Conservation (phyloP, 2,797 vertebrate genomes). For the Diplodus sargus region DNA sequence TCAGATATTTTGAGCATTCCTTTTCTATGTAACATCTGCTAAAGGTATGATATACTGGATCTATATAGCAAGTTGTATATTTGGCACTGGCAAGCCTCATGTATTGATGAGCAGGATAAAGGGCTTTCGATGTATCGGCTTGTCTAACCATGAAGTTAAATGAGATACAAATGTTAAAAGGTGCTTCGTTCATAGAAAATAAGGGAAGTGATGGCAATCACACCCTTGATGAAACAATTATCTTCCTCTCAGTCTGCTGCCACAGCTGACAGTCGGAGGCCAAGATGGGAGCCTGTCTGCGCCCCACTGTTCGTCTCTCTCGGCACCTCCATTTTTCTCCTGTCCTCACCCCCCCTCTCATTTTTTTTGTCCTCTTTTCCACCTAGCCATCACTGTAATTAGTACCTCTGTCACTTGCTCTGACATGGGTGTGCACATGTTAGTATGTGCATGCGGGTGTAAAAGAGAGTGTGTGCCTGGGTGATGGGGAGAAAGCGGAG, state of each 20-base stretch:
- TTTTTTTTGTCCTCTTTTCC: constrained; percentile 55
- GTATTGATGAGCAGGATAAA: constrained; percentile 39
- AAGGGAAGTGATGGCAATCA: constrained; percentile 75
- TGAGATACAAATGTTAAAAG: constrained; percentile 69
- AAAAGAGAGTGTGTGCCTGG: constrained; percentile 12
- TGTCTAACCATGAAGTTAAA: constrained; percentile 50
- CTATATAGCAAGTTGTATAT: not conserved
- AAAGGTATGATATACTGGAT: not conserved
- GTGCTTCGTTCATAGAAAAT: constrained; percentile 58
- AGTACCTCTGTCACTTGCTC: constrained; percentile 70
- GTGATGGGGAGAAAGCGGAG: constrained; percentile 40
- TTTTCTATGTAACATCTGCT: not conserved
- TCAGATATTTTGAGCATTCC: not conserved
- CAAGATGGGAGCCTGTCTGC: constrained; percentile 46
- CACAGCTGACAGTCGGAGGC: constrained; percentile 63
- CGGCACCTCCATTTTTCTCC: constrained; percentile 55
- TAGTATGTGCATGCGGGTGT: constrained; percentile 31
- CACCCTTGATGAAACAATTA: constrained; percentile 80
- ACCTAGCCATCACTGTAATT: constrained; percentile 78
- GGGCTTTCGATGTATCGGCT: constrained; percentile 15
- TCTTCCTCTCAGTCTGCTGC: constrained; percentile 66
- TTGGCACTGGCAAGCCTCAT: constrained; percentile 2
- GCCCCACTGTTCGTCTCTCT: constrained; percentile 51
- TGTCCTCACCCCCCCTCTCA: constrained; percentile 25
- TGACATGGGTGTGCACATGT: constrained; percentile 58